Base-by-base conservation (phyloP, 2,888 invertebrate species). In the Phengaris arion region DNA sequence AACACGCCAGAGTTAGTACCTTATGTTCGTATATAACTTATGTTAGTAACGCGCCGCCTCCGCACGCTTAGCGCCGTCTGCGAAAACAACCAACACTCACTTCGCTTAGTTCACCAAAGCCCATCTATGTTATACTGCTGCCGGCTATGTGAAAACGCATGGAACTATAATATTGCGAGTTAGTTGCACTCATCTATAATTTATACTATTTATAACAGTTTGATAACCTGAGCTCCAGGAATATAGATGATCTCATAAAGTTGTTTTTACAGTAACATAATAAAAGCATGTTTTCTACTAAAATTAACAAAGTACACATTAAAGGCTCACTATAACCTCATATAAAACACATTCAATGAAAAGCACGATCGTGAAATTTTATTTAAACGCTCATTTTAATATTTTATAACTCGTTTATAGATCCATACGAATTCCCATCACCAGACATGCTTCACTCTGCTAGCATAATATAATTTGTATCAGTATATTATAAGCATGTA, bases 1-100 rank as follows among this genome's bases (percentile, higher is more conserved):
- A 87, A 83, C 84, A 80, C 85, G 83, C 83, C 81, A 83, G 81
- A 83, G 87, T 92, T 92, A 93, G 93, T 93, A 92, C 92, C 93
- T 92, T 91, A 86, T 84, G 83, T 86, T 87, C 84, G 86, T 87
- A 89, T 84, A 86, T 88, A 88, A 87, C 86, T 89, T 89, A 90
- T 85, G 88, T 87, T 86, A 86, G 85, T 89, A 87, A 86, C 83
- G 85, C 84, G 85, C 83, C 83, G 83, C 85, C 83, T 82, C 79
- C 83, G 85, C 82, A 81, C 83, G 84, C 85, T 89, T 93, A 93
- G 86, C 93, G 93, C 93, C 93, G 93, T 87, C 93, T 93, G 93
- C 86, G 90, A 89, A 92, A 87, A 91, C 87, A 93, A 90, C 86
- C 90, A 92, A 89, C 83, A 85, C 85, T 87, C 85, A 85, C 79